Percentiles rank a stretch among this genome's conserved stretches.
phyloP scores from a whole-genome alignment of 1,140 invertebrate species.

The Aphelinus atriplicis region DNA sequence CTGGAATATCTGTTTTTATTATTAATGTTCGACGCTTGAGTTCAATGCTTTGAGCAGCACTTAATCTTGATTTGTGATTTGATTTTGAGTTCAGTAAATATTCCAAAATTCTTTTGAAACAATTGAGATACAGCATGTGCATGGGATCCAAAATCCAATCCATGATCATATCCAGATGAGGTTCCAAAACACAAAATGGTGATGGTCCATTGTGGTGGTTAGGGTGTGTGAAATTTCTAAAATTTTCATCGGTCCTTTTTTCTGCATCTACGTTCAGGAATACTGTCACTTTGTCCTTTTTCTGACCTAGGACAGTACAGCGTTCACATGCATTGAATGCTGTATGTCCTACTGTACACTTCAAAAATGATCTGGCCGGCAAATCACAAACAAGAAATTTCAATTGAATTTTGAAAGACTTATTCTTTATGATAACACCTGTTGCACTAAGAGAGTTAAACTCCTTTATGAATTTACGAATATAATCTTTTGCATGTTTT shows the following conservation, averaged over 20 bases:
- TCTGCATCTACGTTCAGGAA: constrained; percentile 13
- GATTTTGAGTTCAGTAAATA: not conserved
- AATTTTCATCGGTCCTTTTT: constrained; percentile 40
- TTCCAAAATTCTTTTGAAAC: too few species aligned
- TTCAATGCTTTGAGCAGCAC: not conserved
- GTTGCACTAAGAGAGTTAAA: constrained; percentile 32
- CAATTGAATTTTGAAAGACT: constrained; percentile 28
- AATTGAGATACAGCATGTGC: too few species aligned
- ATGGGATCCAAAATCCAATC: not conserved
- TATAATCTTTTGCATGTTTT: constrained; percentile 19
- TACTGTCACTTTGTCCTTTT: constrained; percentile 5
- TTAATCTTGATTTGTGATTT: not conserved
- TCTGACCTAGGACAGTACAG: constrained; percentile 33
- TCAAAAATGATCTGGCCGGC: too few species aligned
- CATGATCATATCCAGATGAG: not conserved
- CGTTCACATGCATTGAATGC: not conserved
- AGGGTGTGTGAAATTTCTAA: constrained; percentile 31
- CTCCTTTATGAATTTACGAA: constrained; percentile 35
- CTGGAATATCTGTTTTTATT: constrained; percentile 37
- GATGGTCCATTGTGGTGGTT: not conserved
- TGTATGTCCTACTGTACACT: too few species aligned
- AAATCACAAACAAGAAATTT: too few species aligned
- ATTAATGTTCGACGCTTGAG: too few species aligned
- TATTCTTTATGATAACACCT: constrained; percentile 28
- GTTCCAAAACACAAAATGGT: not conserved